phyloP scores from a whole-genome alignment of 2,113 vertebrate species.

The Malurus elegans region DNA sequence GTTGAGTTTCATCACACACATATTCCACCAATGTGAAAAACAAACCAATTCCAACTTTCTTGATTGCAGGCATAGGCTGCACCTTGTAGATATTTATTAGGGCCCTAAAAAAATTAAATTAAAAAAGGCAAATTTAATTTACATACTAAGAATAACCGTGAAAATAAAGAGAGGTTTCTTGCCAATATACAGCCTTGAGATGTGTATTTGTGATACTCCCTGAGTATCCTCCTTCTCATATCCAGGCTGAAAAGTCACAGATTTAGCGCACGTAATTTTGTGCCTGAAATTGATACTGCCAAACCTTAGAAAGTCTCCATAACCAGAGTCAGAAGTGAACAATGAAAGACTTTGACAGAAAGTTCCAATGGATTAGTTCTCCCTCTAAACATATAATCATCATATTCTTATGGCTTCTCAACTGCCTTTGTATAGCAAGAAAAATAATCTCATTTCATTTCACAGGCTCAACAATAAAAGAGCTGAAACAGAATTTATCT shows the following conservation, averaged over 20 bases:
- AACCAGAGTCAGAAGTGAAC: neutral
- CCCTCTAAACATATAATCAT: neutral
- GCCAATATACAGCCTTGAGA: neutral
- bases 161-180: neutral
- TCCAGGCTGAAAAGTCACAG: neutral
- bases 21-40: conserved; percentile 91
- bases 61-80: conserved; percentile 80
- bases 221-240: neutral
- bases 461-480: neutral
- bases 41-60: conserved; percentile 86
- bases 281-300: neutral
- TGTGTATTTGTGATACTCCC: neutral
- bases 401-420: neutral
- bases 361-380: neutral
- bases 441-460: neutral
- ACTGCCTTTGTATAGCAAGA: neutral
- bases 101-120: conserved; percentile 70
- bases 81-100: conserved; percentile 90
- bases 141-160: fast-evolving
- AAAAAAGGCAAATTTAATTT: neutral
- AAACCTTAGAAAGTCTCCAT: neutral
- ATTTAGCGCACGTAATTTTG: neutral
- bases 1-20: conserved; percentile 91
- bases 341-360: neutral
- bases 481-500: neutral